A percentile compares a stretch with the other conserved stretches of the same genome.
Evolutionary conservation across 1,140 invertebrate species (phyloP).

Genomic region (Pseudobourletiella spinata): DNA sequence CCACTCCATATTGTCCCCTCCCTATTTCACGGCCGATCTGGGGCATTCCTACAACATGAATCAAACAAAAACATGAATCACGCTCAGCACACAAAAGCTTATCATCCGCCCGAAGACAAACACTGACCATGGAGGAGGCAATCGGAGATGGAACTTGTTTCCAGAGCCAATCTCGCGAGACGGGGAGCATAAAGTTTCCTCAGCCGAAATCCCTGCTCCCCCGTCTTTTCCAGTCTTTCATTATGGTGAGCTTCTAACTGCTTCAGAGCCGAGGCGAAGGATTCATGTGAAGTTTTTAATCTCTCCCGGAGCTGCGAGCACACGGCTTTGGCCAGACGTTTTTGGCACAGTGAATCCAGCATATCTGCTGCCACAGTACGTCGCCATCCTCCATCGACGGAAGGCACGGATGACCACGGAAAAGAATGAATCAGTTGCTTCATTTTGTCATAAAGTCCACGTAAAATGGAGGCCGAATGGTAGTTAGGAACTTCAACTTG

Average conservation of each 20-base stretch:
- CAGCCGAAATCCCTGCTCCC: slow-evolving; percentile 65
- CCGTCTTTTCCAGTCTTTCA: slow-evolving; percentile 66
- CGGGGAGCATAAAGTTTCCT: slow-evolving; percentile 70
- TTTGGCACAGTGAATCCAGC: slow-evolving; percentile 60
- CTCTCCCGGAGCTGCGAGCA: slow-evolving; percentile 53
- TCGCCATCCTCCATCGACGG: slow-evolving; percentile 62
- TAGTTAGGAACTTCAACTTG: slow-evolving; percentile 72
- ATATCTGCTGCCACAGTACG: slow-evolving; percentile 61
- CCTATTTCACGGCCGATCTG: slow-evolving; percentile 71
- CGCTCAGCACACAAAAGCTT: neutral
- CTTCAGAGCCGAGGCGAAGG: slow-evolving; percentile 56
- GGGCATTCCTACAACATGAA: slow-evolving; percentile 55
- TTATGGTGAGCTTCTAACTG: slow-evolving; percentile 60
- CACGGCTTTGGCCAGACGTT: slow-evolving; percentile 63
- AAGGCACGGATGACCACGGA: slow-evolving; percentile 55
- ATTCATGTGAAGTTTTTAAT: slow-evolving; percentile 34
- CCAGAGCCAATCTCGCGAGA: slow-evolving; percentile 70
- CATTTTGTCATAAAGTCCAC: slow-evolving; percentile 65
- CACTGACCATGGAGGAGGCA: slow-evolving; percentile 54
- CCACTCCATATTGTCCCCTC: slow-evolving; percentile 85
- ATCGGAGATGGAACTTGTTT: slow-evolving; percentile 75
- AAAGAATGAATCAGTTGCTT: slow-evolving; percentile 57
- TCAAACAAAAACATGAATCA: neutral
- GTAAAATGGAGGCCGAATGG: slow-evolving; percentile 62
- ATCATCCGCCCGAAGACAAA: neutral